Conservation (phyloP, 2,888 invertebrate genomes). For the Euplexia lucipara region DNA sequence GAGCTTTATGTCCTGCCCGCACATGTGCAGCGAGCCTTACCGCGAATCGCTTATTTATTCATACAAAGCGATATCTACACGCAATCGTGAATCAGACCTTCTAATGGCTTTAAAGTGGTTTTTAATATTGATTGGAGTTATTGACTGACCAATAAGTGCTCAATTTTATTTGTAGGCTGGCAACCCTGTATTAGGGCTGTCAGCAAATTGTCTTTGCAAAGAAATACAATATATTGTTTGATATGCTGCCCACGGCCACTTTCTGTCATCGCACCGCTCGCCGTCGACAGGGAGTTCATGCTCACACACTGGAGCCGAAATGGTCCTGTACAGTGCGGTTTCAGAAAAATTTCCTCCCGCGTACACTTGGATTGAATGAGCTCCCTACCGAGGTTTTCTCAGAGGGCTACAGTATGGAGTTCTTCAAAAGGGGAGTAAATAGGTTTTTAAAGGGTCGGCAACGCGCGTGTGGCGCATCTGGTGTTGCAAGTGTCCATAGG, state of each 20-base stretch:
- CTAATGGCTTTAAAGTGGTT: conserved; percentile 65
- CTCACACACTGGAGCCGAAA: too few relatives aligned
- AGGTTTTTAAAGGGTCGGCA: too few relatives aligned
- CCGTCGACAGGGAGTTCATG: too few relatives aligned
- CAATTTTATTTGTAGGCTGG: conserved; percentile 45
- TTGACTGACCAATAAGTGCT: conserved; percentile 47
- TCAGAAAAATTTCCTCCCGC: too few relatives aligned
- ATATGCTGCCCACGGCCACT: neutral
- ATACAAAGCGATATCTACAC: conserved; percentile 67
- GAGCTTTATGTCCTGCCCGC: conserved; percentile 67
- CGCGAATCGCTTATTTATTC: conserved; percentile 67
- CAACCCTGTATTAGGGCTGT: conserved; percentile 32
- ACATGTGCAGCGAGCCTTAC: conserved; percentile 67
- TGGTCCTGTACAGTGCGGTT: too few relatives aligned
- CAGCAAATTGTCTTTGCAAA: conserved; percentile 18
- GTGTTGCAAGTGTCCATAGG: too few relatives aligned
- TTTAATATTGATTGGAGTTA: conserved; percentile 65
- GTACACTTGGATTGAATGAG: too few relatives aligned
- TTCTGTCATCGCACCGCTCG: too few relatives aligned
- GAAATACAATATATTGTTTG: conserved; percentile 19
- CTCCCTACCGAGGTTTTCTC: too few relatives aligned
- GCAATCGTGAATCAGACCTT: conserved; percentile 63
- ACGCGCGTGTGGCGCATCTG: too few relatives aligned
- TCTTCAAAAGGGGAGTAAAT: too few relatives aligned
- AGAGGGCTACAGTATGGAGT: too few relatives aligned